Evolutionary conservation across 2,113 vertebrate species (phyloP).

Genomic region (Dolichallabes microphthalmus): DNA sequence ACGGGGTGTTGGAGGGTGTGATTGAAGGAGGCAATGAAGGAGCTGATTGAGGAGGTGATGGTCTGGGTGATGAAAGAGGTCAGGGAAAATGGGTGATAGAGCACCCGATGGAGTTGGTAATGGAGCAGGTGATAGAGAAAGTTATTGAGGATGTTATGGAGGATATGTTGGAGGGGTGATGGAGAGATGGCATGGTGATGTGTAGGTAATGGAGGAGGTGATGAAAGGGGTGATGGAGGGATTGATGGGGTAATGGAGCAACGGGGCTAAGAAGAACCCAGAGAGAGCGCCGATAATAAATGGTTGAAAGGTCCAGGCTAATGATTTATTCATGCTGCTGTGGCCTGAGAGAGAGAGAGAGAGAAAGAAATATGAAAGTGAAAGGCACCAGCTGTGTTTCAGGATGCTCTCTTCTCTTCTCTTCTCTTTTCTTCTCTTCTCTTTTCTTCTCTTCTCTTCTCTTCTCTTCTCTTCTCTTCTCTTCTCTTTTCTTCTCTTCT

Average conservation of each 20-base stretch:
- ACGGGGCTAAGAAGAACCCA: background rate
- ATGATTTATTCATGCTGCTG: slow-evolving; percentile 15
- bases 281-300: background rate
- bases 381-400: background rate
- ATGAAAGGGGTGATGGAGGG: background rate
- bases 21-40: background rate
- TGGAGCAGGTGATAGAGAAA: background rate
- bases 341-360: background rate
- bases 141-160: no score
- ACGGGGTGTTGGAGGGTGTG: background rate
- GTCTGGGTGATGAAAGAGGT: background rate
- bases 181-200: background rate
- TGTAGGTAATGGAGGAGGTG: background rate
- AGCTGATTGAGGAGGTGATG: background rate
- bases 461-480: background rate
- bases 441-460: background rate
- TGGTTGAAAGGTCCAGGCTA: background rate
- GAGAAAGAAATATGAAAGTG: no score
- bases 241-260: background rate
- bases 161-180: background rate
- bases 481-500: background rate
- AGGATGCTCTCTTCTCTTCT: background rate
- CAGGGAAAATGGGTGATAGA: background rate
- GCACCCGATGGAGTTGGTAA: background rate
- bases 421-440: no score